Evolutionary conservation across 2,113 vertebrate genomes (phyloP).

Genomic region (Martes martes): DNA sequence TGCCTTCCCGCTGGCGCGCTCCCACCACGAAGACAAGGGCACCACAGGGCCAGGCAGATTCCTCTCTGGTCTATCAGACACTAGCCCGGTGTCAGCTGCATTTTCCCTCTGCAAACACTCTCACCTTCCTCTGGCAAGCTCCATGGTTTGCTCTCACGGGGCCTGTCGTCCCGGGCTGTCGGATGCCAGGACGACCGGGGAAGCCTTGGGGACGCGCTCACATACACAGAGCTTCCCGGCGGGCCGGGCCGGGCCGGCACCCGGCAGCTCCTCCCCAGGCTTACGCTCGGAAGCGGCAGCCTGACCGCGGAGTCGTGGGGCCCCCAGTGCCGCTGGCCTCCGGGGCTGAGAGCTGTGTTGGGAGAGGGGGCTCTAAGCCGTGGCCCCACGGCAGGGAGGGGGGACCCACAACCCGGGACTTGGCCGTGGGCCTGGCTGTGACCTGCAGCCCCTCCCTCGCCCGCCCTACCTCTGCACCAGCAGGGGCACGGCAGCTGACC

Average conservation of each 20-base stretch:
- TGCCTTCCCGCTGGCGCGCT: not conserved
- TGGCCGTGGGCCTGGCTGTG: conserved; percentile 7
- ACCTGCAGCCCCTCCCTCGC: not conserved
- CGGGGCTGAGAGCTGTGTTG: not conserved
- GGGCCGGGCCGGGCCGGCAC: rapidly evolving
- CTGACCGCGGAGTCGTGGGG: not conserved
- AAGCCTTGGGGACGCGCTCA: not conserved
- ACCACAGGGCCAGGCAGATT: rapidly evolving
- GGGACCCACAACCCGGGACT: not conserved
- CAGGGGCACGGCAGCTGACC: not conserved
- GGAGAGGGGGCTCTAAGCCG: not conserved
- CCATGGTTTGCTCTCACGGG: not conserved
- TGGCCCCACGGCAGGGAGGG: not conserved
- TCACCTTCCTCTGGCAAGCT: not conserved
- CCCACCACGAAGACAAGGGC: not conserved
- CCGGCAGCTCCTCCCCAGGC: not conserved
- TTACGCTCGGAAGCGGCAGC: rapidly evolving
- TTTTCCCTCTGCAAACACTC: not conserved
- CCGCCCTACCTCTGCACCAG: not conserved
- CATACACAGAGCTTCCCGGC: rapidly evolving
- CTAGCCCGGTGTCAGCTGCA: rapidly evolving
- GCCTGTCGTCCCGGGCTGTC: not conserved
- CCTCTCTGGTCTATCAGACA: not conserved
- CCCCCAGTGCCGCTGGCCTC: not conserved
- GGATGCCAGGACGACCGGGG: not conserved